Evolutionary conservation across 2,113 vertebrate species (phyloP).

Genomic region (Ranitomeya variabilis): DNA sequence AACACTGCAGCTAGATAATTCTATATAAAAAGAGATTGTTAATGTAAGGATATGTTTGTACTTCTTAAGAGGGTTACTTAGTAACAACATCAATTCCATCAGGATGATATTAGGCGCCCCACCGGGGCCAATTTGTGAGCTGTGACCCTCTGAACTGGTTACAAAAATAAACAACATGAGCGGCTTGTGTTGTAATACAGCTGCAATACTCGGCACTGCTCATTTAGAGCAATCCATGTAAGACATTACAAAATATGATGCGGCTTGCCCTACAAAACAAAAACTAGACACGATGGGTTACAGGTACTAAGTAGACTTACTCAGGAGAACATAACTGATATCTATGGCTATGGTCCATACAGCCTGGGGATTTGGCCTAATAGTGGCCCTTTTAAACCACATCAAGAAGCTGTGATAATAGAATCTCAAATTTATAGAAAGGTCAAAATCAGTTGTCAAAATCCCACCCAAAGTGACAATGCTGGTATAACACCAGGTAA

Average conservation of each 20-base stretch:
- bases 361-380: not conserved
- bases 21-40: conserved; percentile 23
- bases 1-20: conserved; percentile 54
- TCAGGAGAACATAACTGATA: not conserved
- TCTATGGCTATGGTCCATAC: not conserved
- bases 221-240: conserved; percentile 52
- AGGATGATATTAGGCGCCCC: conserved; percentile 37
- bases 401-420: not conserved
- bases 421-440: not conserved
- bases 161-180: conserved; percentile 56
- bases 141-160: conserved; percentile 26
- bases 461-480: not conserved
- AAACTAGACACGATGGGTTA: not conserved
- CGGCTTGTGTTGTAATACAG: conserved; percentile 51
- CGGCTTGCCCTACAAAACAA: conserved; percentile 14
- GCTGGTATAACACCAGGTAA: not conserved
- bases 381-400: not conserved
- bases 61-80: conserved; percentile 48
- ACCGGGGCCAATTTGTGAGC: conserved; percentile 50
- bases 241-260: conserved; percentile 40
- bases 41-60: conserved; percentile 49
- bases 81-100: conserved; percentile 50
- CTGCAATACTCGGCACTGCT: conserved; percentile 53
- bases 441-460: not conserved
- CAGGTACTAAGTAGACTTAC: not conserved